Conservation (phyloP, 2,113 vertebrate species). For the Martes martes region DNA sequence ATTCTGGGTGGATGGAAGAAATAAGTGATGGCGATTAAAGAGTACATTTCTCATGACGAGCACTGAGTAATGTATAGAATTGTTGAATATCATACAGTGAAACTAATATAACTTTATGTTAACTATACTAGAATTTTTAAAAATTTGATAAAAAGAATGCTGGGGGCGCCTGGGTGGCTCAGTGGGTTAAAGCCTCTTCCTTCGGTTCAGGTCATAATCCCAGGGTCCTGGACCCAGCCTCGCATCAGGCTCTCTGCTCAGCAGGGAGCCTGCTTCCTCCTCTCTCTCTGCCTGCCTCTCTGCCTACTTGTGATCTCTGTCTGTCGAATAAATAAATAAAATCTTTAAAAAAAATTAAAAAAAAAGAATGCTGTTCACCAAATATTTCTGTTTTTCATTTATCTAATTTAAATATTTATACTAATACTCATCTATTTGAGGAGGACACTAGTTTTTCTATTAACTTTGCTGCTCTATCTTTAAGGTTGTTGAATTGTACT, state of each 20-base stretch:
- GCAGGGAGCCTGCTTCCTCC: too few species aligned
- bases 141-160: not conserved
- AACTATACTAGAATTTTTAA: not conserved
- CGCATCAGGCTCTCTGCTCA: too few species aligned
- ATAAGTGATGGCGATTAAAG: not conserved
- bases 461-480: not conserved
- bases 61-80: not conserved
- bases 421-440: not conserved
- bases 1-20: not conserved
- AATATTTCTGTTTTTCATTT: not conserved
- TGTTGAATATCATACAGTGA: not conserved
- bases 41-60: not conserved
- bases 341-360: not conserved
- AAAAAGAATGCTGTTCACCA: not conserved
- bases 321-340: not conserved
- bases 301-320: too few species aligned
- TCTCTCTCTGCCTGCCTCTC: too few species aligned
- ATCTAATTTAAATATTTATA: not conserved
- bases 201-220: too few species aligned
- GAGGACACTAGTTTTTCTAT: not conserved
- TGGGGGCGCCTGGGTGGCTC: too few species aligned
- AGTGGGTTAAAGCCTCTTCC: too few species aligned
- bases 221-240: too few species aligned
- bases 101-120: not conserved
- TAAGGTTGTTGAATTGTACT: not conserved